Base-by-base conservation (phyloP, 2,888 invertebrate species). In the Yponomeuta sedellus region DNA sequence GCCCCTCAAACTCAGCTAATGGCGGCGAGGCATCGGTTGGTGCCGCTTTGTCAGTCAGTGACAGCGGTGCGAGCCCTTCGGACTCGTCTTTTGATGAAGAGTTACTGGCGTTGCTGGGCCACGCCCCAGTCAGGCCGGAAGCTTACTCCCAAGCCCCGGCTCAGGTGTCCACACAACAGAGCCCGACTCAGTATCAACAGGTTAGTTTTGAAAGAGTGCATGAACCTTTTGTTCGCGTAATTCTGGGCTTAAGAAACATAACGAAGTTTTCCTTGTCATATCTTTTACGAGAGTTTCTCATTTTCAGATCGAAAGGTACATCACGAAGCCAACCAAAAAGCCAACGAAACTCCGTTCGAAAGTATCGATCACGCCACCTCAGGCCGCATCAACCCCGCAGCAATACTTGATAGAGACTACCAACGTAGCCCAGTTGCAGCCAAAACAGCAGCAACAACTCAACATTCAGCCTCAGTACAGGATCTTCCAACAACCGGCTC, bases 361-460 rank as follows among this genome's bases (percentile, higher is more conserved):
- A 71, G 78, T 77, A 8, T 84, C 82, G 71, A 69, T 80, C 5
- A 67, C 71, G 56, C 77, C 81, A 34, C 77, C 84, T 19, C 86
- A 83, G 69, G 70, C 83, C 1, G 74, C 86, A 12, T 70, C 80
- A 11, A 87, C 88, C 34, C 92, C 92, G 40, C 91, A 92, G 67
- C 92, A 92, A 70, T 92, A 91, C 70, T 72, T 91, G 25, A 92
- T 92, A 25, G 92, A 92, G 74, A 92, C 92, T 0, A 91, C 92
- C 0, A 91, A 91, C 66, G 81, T 90, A 10, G 63, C 25, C 1
- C 88, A 88, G 69, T 83, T 82, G 67, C 86, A 83, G 68, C 81
- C 77, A 25, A 71, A 73, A 58, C 74, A 71, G 61, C 75, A 72
- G 28, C 75, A 75, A 68, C 70, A 67, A 16, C 64, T 59, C 61